Evolutionary conservation across 1,140 invertebrate species (phyloP).

Genomic region (Tribolium castaneum): DNA sequence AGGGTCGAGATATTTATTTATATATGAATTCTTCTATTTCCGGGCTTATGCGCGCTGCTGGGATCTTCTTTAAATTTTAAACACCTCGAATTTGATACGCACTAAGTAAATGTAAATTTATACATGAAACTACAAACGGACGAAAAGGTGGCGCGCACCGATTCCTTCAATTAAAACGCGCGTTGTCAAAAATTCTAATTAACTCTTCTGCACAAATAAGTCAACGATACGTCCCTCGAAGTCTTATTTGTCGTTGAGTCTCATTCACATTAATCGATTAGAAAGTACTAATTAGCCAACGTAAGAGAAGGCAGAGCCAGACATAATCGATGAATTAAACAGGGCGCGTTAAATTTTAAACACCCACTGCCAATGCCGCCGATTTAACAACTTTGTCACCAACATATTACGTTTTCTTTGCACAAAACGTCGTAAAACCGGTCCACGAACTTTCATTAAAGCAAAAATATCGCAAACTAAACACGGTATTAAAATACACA

Average conservation of each 20-base stretch:
- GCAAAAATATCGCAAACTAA: neutral
- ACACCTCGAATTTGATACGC: slow-evolving; percentile 46
- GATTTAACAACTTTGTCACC: slow-evolving; percentile 3
- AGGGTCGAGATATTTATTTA: slow-evolving; percentile 45
- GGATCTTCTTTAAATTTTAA: slow-evolving; percentile 49
- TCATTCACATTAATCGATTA: slow-evolving; percentile 25
- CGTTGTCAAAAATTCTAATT: neutral
- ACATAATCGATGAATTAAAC: slow-evolving; percentile 24
- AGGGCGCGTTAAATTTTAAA: slow-evolving; percentile 30
- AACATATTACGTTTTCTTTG: neutral
- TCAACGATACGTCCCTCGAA: neutral
- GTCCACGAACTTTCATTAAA: neutral
- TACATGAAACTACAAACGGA: slow-evolving; percentile 37
- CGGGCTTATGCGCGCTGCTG: slow-evolving; percentile 35
- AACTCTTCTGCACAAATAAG: neutral
- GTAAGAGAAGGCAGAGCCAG: slow-evolving; percentile 1
- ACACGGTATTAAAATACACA: too few species aligned
- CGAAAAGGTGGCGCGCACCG: slow-evolving; percentile 6
- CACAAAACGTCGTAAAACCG: neutral
- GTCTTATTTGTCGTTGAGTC: neutral
- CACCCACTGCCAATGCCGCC: neutral
- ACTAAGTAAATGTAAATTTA: slow-evolving; percentile 42
- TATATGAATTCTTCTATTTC: slow-evolving; percentile 49
- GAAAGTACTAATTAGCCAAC: slow-evolving; percentile 15
- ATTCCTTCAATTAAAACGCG: slow-evolving; percentile 6